A percentile compares a stretch with the other conserved stretches of the same genome.
These are phyloP conservation scores for Apteryx owenii DNA, from an alignment of 2,113 vertebrate genomes.

Conservation along the genomic window DNA sequence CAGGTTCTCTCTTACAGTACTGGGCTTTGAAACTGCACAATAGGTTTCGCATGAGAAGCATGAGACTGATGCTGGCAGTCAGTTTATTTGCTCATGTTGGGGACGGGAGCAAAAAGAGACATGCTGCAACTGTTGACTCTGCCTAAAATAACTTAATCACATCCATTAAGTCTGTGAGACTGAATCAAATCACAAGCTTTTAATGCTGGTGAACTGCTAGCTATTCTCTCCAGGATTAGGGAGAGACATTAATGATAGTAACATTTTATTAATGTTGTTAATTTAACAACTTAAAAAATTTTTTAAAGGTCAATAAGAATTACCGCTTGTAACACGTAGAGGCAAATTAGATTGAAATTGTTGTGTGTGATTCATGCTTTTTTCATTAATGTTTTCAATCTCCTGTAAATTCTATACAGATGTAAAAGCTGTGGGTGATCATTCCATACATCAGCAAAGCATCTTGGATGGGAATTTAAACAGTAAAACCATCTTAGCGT, in stretches of 20 bases:
- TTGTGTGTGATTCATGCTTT: not conserved
- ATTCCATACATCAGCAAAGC: not conserved
- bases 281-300: not conserved
- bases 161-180: conserved; percentile 43
- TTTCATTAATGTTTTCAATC: not conserved
- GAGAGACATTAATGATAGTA: not conserved
- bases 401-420: conserved; percentile 5
- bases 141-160: conserved; percentile 54
- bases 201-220: not conserved
- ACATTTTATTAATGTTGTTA: conserved; percentile 9
- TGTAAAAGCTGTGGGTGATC: not conserved
- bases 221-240: conserved; percentile 16
- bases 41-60: conserved; percentile 62
- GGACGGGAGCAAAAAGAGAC: conserved; percentile 24
- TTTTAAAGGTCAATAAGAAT: not conserved
- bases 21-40: conserved; percentile 45
- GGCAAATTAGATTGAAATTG: conserved; percentile 6
- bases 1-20: conserved; percentile 44
- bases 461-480: not conserved
- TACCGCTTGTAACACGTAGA: not conserved
- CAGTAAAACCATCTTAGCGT: not conserved
- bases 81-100: conserved; percentile 56
- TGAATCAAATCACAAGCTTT: conserved; percentile 30
- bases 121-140: conserved; percentile 48
- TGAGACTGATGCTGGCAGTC: conserved; percentile 52